A percentile compares a stretch with the other conserved stretches of the same genome.
Conservation (phyloP, 2,797 vertebrate genomes). For the Anguilla anguilla region DNA sequence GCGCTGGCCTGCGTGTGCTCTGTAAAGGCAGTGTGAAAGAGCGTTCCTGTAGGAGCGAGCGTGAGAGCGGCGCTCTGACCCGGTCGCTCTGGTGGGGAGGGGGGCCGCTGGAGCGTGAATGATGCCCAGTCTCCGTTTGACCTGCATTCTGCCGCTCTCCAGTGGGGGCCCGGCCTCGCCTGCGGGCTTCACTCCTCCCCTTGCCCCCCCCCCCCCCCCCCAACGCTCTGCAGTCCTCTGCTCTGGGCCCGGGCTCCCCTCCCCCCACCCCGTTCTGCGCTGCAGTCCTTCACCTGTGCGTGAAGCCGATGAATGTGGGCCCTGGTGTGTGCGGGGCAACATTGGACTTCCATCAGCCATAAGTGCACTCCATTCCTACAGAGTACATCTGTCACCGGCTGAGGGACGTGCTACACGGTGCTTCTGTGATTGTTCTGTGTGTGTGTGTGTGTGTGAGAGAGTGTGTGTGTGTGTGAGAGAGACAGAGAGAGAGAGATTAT, state of each 20-base stretch:
- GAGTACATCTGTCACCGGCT: neutral
- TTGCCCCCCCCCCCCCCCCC: no score
- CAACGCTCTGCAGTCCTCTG: neutral
- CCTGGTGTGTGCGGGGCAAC: neutral
- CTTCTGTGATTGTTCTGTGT: neutral
- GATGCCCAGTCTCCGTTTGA: conserved; percentile 2
- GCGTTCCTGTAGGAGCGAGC: neutral
- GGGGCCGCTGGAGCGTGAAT: neutral
- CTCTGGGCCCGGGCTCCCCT: neutral
- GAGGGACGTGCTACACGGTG: neutral
- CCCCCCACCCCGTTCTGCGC: neutral
- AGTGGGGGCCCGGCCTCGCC: neutral
- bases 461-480: neutral
- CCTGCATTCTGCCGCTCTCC: conserved; percentile 8
- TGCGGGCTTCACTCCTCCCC: neutral
- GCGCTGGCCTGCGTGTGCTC: neutral
- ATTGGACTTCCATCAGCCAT: neutral
- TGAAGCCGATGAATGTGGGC: neutral
- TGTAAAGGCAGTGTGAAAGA: neutral
- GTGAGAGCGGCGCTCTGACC: neutral
- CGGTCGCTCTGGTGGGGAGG: neutral
- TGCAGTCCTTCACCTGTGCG: neutral
- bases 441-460: neutral
- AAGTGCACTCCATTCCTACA: neutral
- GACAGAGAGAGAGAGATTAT: no score